Conservation (phyloP, 2,113 vertebrate genomes). For the Ceyx melanurus region DNA sequence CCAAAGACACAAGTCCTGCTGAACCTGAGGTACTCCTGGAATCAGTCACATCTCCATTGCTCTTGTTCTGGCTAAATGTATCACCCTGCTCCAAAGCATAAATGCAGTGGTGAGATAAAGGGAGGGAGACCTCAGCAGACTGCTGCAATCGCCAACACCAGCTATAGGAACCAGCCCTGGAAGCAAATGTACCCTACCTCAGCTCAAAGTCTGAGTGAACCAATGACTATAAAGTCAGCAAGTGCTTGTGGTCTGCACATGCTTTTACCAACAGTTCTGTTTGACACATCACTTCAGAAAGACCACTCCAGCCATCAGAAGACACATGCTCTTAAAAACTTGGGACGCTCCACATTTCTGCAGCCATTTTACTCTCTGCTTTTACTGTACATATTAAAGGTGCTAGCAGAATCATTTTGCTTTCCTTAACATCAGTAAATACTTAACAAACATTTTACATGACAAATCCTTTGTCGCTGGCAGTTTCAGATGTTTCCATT, state of each 20-base stretch:
- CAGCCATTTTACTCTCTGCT: background rate
- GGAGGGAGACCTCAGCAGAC: background rate
- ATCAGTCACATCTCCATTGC: background rate
- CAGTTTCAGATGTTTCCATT: background rate
- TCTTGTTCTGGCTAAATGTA: background rate
- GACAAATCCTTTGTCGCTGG: background rate
- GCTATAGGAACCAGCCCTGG: background rate
- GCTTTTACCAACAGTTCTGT: background rate
- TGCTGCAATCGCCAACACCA: background rate
- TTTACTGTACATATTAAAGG: background rate
- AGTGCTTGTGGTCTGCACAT: background rate
- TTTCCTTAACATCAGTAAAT: background rate
- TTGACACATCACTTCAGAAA: rapidly evolving
- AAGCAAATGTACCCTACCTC: background rate
- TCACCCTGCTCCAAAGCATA: background rate
- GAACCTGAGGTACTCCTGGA: background rate
- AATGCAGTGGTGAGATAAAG: background rate
- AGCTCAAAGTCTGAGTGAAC: background rate
- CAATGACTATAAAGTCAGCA: background rate
- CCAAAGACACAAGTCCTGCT: background rate
- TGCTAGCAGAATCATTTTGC: background rate
- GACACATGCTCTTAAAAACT: background rate
- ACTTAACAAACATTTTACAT: background rate
- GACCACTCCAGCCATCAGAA: background rate
- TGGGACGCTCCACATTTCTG: background rate